A percentile compares a stretch with the other conserved stretches of the same genome.
Conservation (phyloP, 1,140 invertebrate species). For the Megalonaias nervosa region DNA sequence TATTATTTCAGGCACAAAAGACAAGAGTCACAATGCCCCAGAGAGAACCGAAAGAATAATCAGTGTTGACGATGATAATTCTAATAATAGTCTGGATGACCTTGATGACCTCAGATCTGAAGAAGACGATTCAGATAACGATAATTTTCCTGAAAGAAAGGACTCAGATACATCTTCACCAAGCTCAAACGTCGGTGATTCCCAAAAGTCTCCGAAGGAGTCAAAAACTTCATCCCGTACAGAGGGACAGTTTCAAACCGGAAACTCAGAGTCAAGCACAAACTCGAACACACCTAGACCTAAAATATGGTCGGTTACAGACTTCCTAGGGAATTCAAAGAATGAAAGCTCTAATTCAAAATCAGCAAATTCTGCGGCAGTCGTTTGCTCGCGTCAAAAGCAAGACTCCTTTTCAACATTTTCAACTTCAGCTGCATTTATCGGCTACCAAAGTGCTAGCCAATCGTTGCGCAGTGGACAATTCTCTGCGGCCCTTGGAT, state of each 20-base stretch:
- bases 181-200: too few relatives aligned
- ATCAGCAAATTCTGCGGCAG: conserved; percentile 20
- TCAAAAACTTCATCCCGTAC: too few relatives aligned
- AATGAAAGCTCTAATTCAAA: conserved; percentile 10
- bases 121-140: background rate
- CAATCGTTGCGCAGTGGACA: conserved; percentile 22
- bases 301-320: conserved; percentile 36
- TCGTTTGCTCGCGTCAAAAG: conserved; percentile 28
- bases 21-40: too few relatives aligned
- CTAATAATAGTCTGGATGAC: conserved; percentile 18
- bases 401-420: too few relatives aligned
- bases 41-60: conserved; percentile 31
- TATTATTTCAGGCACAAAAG: too few relatives aligned
- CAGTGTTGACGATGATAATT: conserved; percentile 34
- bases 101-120: conserved; percentile 16
- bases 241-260: too few relatives aligned
- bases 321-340: conserved; percentile 29
- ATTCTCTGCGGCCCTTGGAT: conserved; percentile 29
- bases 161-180: too few relatives aligned
- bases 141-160: background rate
- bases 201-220: too few relatives aligned
- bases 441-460: conserved; percentile 20
- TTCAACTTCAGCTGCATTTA: conserved; percentile 24
- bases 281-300: conserved; percentile 8
- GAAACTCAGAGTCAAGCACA: too few relatives aligned